Evolutionary conservation across 2,888 invertebrate species (phyloP).

Genomic region (Actias luna): DNA sequence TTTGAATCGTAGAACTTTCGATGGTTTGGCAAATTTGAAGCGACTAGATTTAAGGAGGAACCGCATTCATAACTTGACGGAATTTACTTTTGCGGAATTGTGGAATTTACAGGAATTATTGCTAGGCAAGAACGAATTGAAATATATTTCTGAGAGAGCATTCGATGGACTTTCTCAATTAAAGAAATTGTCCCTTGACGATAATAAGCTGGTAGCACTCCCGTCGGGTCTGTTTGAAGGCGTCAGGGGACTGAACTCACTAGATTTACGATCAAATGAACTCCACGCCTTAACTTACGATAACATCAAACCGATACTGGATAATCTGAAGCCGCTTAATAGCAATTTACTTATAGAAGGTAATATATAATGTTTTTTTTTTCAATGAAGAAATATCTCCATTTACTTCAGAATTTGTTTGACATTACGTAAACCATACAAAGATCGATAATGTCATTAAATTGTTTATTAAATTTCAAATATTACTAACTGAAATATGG

Average conservation of each 20-base stretch:
- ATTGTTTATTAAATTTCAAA: too few species aligned
- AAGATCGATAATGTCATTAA: too few species aligned
- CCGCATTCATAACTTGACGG: slow-evolving; percentile 88
- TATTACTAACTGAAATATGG: too few species aligned
- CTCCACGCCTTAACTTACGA: slow-evolving; percentile 89
- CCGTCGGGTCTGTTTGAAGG: slow-evolving; percentile 87
- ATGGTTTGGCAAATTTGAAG: slow-evolving; percentile 87
- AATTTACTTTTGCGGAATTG: slow-evolving; percentile 89
- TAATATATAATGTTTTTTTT: slow-evolving; percentile 66
- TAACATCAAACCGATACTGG: slow-evolving; percentile 89
- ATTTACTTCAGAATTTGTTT: too few species aligned
- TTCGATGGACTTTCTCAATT: slow-evolving; percentile 89
- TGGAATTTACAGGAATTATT: slow-evolving; percentile 87
- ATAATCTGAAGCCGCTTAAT: slow-evolving; percentile 87
- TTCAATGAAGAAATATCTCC: too few species aligned
- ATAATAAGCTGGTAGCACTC: slow-evolving; percentile 88
- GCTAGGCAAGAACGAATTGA: slow-evolving; percentile 86
- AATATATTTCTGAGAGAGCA: slow-evolving; percentile 88
- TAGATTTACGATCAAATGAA: slow-evolving; percentile 89
- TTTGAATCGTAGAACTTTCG: slow-evolving; percentile 89
- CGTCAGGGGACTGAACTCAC: slow-evolving; percentile 86
- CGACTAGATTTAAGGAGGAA: slow-evolving; percentile 89
- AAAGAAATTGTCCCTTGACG: slow-evolving; percentile 86
- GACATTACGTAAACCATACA: too few species aligned
- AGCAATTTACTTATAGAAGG: slow-evolving; percentile 90